These are phyloP conservation scores for Chrysomela aeneicollis DNA, from an alignment of 2,888 invertebrate species.

Conservation along the genomic window DNA sequence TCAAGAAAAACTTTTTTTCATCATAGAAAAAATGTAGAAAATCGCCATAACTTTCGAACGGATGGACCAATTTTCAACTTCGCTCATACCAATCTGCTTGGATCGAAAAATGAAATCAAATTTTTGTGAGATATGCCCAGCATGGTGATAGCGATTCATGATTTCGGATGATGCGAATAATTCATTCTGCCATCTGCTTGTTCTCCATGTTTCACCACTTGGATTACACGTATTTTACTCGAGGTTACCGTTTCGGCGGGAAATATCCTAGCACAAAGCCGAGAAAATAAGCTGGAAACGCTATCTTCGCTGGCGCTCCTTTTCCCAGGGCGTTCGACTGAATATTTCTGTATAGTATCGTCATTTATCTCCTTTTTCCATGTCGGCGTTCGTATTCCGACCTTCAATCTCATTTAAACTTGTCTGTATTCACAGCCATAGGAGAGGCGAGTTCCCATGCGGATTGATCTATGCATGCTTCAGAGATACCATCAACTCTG, in stretches of 20 bases:
- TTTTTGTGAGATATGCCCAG: too few species aligned
- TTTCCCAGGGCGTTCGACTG: slow-evolving; percentile 21
- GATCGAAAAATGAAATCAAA: too few species aligned
- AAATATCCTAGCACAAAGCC: not conserved
- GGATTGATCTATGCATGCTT: slow-evolving; percentile 51
- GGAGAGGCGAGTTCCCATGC: slow-evolving; percentile 40
- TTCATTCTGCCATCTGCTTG: too few species aligned
- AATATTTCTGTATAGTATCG: slow-evolving; percentile 35
- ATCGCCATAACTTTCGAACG: too few species aligned
- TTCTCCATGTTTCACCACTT: not conserved
- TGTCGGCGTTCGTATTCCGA: slow-evolving; percentile 33
- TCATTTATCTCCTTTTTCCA: slow-evolving; percentile 36
- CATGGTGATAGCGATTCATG: too few species aligned
- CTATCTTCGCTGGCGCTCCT: not conserved
- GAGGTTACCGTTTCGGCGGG: not conserved
- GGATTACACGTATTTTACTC: not conserved
- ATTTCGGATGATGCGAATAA: too few species aligned
- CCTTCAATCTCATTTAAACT: slow-evolving; percentile 52
- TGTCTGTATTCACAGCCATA: slow-evolving; percentile 47
- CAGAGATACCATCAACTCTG: slow-evolving; percentile 50
- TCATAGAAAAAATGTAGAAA: too few species aligned
- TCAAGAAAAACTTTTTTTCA: too few species aligned
- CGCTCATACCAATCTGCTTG: too few species aligned
- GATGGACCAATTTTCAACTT: too few species aligned
- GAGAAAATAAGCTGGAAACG: not conserved